Base-by-base conservation (phyloP, 2,888 invertebrate species). In the Sturmia bella region DNA sequence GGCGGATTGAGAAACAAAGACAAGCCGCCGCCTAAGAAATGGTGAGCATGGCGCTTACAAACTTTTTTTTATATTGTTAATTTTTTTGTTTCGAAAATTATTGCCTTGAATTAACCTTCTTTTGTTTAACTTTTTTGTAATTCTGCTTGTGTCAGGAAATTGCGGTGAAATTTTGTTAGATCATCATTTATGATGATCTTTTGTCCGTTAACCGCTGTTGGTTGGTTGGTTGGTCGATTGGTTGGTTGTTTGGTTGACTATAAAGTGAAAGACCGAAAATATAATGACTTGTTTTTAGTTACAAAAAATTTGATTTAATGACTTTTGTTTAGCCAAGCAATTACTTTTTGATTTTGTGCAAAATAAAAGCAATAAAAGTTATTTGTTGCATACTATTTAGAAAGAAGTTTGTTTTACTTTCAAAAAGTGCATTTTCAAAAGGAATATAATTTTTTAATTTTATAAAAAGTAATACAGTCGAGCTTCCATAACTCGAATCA, bases 61-160 rank as follows among this genome's bases (percentile, higher is more conserved):
- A 24, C n/a, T 41, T 43, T 15, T 0, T n/a, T 3, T 11, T 11
- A 3, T 41, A n/a, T 13, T 13, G 54, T 50, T 41, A 19, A 27
- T n/a, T 43, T 45, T 45, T 48, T 39, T 39, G 54, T n/a, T 63
- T 63, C 15, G 37, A 11, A 61, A 69, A 63, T 41, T 57, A 81
- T 69, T 77, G 63, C 69, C 69, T 77, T 77, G 74, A 82, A 77
- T 82, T 77, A 77, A 73, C 69, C 77, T 74, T 74, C 69, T 82
- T 59, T 73, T 69, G 43, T 69, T 72, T 64, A 12, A 32, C 32
- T 57, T 69, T n/a, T 37, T 69, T 43, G 21, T n/a, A n/a, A n/a
- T 45, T 43, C 43, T 13, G n/a, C 50, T 61, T 41, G 1, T 41
- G 11, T 21, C 37, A 17, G 21, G 21, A 37, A 54, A 27, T 61